phyloP scores from a whole-genome alignment of 2,888 invertebrate species.

The Leucania comma region DNA sequence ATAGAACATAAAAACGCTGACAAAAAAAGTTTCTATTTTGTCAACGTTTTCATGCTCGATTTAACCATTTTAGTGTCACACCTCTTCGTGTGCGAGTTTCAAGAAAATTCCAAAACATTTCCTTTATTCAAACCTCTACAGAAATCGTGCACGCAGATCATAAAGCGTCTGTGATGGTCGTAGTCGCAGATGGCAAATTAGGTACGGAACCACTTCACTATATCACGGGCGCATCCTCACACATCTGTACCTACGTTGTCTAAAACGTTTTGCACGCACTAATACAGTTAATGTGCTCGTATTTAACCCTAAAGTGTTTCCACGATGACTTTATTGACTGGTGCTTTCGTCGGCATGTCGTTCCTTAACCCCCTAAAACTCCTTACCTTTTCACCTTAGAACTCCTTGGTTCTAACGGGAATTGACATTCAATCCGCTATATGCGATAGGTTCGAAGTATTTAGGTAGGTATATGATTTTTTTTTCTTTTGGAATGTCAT shows the following conservation, averaged over 20 bases:
- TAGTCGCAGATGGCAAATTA: slow-evolving; percentile 58
- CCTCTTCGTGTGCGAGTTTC: too few species aligned
- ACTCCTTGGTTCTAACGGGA: too few species aligned
- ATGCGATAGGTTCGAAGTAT: too few species aligned
- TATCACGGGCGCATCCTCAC: slow-evolving; percentile 28
- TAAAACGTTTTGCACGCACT: slow-evolving; percentile 41
- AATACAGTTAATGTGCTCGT: slow-evolving; percentile 45
- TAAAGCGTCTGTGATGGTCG: slow-evolving; percentile 37
- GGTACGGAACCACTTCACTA: slow-evolving; percentile 48
- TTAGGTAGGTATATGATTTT: too few species aligned
- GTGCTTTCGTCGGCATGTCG: background rate
- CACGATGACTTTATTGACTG: slow-evolving; percentile 18
- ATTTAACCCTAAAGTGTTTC: slow-evolving; percentile 48
- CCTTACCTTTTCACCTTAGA: too few species aligned
- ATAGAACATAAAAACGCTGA: too few species aligned
- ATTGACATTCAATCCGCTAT: too few species aligned
- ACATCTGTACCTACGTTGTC: slow-evolving; percentile 41
- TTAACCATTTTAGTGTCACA: too few species aligned
- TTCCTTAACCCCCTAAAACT: too few species aligned
- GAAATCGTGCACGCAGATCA: slow-evolving; percentile 24
- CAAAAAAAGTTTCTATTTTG: too few species aligned
- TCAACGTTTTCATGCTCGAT: too few species aligned
- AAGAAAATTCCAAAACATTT: background rate
- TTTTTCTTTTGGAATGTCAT: too few species aligned
- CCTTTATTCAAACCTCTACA: background rate